A percentile compares a stretch with the other conserved stretches of the same genome.
Conservation (phyloP, 2,113 vertebrate genomes). For the Brienomyrus brachyistius region DNA sequence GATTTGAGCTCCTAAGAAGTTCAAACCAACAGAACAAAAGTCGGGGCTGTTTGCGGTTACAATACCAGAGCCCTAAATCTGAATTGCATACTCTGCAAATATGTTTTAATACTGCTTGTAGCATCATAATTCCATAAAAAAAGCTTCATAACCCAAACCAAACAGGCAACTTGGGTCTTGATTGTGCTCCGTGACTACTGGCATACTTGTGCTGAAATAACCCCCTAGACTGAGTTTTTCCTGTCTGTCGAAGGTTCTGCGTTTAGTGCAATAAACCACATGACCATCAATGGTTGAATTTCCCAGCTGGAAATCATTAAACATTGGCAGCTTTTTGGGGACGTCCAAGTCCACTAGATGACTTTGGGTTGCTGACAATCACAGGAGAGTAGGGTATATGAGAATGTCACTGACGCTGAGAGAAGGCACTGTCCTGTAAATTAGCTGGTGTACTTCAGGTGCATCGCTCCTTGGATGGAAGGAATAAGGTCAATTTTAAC, state of each 20-base stretch:
- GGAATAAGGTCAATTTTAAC: slow-evolving; percentile 6
- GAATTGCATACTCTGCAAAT: neutral
- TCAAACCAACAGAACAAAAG: neutral
- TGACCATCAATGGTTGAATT: neutral
- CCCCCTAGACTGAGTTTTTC: neutral
- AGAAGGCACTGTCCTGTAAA: slow-evolving; percentile 74
- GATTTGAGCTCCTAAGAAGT: neutral
- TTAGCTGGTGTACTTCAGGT: slow-evolving; percentile 72
- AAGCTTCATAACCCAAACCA: neutral
- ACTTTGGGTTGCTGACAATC: neutral
- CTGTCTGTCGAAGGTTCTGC: neutral
- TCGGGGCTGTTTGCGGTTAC: neutral
- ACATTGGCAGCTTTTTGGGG: neutral
- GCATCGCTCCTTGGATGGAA: slow-evolving; percentile 62
- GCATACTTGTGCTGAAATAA: neutral
- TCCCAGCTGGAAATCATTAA: neutral
- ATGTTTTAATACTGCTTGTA: neutral
- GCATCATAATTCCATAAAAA: neutral
- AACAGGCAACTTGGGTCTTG: neutral
- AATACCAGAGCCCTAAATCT: neutral
- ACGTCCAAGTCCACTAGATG: neutral
- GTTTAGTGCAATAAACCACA: neutral
- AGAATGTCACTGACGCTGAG: slow-evolving; percentile 24
- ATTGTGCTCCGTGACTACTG: neutral
- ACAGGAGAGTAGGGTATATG: neutral